These are phyloP conservation scores for Tapirus terrestris DNA, from an alignment of 2,113 vertebrate genomes.

Conservation along the genomic window DNA sequence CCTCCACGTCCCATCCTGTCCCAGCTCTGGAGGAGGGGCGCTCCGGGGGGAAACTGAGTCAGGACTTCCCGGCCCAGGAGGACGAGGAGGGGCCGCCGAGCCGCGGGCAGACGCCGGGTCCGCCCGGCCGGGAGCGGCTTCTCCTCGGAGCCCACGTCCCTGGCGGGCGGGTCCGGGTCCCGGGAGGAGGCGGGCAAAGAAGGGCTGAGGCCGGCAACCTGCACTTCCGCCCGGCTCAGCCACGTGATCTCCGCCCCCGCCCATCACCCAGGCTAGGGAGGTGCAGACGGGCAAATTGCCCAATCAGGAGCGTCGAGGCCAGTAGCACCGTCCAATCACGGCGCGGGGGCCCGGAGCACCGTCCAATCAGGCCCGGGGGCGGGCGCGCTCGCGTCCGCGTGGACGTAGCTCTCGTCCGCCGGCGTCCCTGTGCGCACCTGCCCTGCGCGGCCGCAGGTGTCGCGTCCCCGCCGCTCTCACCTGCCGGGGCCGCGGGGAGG, in stretches of 20 bases:
- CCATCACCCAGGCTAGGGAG: neutral
- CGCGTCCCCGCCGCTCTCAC: fast-evolving
- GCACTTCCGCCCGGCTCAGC: fast-evolving
- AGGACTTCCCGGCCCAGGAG: neutral
- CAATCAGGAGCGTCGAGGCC: neutral
- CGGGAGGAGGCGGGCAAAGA: fast-evolving
- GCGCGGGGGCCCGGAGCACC: no score
- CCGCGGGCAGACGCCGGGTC: neutral
- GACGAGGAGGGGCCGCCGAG: no score
- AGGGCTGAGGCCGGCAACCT: fast-evolving
- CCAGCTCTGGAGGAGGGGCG: neutral
- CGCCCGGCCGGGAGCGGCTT: fast-evolving
- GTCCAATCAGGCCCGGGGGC: neutral
- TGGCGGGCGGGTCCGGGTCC: fast-evolving
- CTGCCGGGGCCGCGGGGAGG: neutral
- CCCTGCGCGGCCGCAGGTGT: no score
- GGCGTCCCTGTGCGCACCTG: neutral
- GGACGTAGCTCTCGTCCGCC: fast-evolving
- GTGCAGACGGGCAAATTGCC: neutral
- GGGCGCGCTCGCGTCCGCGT: no score
- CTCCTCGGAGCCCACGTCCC: fast-evolving
- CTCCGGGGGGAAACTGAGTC: neutral
- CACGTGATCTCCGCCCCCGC: fast-evolving
- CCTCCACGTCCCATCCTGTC: neutral
- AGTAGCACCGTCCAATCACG: neutral